Evolutionary conservation across 2,113 vertebrate species (phyloP).

Genomic region (Pycnonotus jocosus): DNA sequence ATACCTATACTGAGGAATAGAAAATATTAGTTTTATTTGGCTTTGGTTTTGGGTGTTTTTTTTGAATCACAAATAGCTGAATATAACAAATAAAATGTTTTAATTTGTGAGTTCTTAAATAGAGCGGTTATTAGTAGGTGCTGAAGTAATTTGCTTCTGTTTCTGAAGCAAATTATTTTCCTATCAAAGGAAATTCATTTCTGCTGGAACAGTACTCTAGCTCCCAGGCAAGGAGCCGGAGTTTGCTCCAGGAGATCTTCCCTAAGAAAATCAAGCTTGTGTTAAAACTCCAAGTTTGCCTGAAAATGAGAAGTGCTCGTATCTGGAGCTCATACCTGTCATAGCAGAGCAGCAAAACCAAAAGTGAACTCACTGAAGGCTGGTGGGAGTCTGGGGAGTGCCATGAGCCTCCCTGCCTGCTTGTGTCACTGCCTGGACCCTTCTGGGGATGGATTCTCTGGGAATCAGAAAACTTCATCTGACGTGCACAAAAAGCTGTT

Average conservation of each 20-base stretch:
- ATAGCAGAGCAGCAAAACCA: neutral
- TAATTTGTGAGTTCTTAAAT: neutral
- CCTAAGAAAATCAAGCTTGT: neutral
- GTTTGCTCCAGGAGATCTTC: neutral
- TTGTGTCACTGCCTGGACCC: neutral
- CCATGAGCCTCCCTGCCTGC: neutral
- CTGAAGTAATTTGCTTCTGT: neutral
- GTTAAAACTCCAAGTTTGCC: neutral
- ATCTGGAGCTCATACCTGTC: neutral
- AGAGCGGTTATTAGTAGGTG: neutral
- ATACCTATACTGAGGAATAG: neutral
- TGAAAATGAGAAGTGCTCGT: neutral
- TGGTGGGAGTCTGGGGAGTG: neutral
- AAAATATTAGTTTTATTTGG: neutral
- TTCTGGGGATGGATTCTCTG: neutral
- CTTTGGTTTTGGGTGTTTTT: neutral
- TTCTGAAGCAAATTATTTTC: neutral
- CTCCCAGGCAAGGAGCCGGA: rapidly evolving
- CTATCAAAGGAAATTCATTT: neutral
- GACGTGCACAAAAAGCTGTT: rapidly evolving
- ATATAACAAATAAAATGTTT: neutral
- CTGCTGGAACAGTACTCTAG: neutral
- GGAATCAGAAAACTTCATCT: rapidly evolving
- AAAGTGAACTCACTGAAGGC: neutral
- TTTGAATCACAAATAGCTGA: neutral